Percentiles rank a stretch among this genome's conserved stretches.
Evolutionary conservation across 2,113 vertebrate genomes (phyloP).

Genomic region (Peromyscus polionotus): DNA sequence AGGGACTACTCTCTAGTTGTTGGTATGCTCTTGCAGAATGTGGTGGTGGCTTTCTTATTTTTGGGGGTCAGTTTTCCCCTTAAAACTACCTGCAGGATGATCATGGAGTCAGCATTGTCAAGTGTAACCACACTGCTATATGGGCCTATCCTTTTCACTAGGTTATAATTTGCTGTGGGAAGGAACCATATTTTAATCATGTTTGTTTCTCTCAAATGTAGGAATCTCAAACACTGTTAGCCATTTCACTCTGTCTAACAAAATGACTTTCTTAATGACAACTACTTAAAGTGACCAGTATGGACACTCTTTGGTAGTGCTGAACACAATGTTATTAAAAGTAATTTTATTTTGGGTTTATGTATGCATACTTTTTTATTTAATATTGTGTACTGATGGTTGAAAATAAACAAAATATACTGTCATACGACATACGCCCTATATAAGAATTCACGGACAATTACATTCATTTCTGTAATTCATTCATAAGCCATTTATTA

Average conservation of each 20-base stretch:
- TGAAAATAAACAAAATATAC: constrained; percentile 42
- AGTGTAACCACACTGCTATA: neutral
- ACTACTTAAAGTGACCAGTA: constrained; percentile 4
- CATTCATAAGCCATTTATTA: constrained; percentile 9
- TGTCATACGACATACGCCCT: neutral
- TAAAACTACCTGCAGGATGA: neutral
- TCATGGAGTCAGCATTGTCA: neutral
- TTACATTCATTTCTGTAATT: constrained; percentile 20
- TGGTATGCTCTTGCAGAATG: neutral
- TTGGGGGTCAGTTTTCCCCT: neutral
- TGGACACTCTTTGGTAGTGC: neutral
- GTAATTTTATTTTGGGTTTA: neutral
- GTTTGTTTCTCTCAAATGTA: neutral
- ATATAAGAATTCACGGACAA: constrained; percentile 23
- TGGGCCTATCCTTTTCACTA: neutral
- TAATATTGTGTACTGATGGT: neutral
- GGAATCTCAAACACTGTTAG: neutral
- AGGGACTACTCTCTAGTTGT: neutral
- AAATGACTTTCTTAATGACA: constrained; percentile 42
- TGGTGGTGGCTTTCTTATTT: neutral
- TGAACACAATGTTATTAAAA: constrained; percentile 10
- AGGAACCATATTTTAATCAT: neutral
- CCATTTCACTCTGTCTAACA: constrained; percentile 34
- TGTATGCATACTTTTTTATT: neutral
- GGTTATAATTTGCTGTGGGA: neutral